Evolutionary conservation across 2,888 invertebrate genomes (phyloP).

Genomic region (Stramonita haemastoma): DNA sequence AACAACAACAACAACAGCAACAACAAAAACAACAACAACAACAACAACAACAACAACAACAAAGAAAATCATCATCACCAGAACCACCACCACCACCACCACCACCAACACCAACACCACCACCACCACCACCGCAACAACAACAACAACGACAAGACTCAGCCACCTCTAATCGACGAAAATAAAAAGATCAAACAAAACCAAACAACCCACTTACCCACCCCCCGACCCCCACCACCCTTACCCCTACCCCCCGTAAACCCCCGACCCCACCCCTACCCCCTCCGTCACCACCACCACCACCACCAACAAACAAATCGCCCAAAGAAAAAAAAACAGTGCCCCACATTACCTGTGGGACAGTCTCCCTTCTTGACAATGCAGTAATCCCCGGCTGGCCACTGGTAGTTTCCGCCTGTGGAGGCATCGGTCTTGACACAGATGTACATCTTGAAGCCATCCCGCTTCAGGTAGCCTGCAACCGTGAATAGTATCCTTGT

Average conservation of each 20-base stretch:
- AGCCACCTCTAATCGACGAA: background rate
- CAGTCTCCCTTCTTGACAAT: slow-evolving; percentile 18
- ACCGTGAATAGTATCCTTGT: no score
- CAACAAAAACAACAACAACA: background rate
- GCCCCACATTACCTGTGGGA: background rate
- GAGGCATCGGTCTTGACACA: background rate
- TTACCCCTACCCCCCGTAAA: no score
- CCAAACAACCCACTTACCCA: background rate
- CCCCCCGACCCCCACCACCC: no score
- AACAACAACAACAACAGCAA: background rate
- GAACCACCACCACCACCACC: no score
- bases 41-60: background rate
- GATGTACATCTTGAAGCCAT: slow-evolving; percentile 15
- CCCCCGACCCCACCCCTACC: no score
- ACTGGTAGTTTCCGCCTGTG: background rate
- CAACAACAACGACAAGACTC: background rate
- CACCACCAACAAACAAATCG: background rate
- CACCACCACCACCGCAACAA: background rate
- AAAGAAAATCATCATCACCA: background rate
- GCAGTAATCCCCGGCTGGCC: slow-evolving; percentile 24
- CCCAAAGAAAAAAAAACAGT: background rate
- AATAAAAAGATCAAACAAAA: background rate
- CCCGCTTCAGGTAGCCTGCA: background rate
- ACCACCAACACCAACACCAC: no score
- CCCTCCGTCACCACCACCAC: no score